Conservation (phyloP, 2,888 invertebrate species). For the Seladonia tumulorum region DNA sequence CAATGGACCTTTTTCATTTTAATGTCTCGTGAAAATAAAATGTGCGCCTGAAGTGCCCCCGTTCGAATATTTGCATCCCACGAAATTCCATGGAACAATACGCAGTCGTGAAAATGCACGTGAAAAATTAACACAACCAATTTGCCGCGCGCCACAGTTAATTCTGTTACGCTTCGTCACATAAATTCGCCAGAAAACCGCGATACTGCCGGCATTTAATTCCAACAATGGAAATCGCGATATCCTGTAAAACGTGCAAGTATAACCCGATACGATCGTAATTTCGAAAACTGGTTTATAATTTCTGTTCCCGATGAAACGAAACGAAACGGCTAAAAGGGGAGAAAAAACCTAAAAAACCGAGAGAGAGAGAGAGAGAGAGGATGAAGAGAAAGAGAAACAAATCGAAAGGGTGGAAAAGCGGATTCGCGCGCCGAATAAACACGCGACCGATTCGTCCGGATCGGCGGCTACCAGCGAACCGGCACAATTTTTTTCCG, state of each 20-base stretch:
- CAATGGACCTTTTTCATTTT: slow-evolving; percentile 73
- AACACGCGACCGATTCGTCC: slow-evolving; percentile 1
- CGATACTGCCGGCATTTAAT: slow-evolving; percentile 67
- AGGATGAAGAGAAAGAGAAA: neutral
- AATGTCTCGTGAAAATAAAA: slow-evolving; percentile 70
- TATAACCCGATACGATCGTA: slow-evolving; percentile 49
- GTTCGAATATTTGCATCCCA: slow-evolving; percentile 67
- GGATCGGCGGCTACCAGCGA: neutral
- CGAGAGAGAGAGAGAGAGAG: neutral
- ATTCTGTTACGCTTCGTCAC: slow-evolving; percentile 72
- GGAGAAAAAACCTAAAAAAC: slow-evolving; percentile 10
- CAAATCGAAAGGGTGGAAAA: slow-evolving; percentile 17
- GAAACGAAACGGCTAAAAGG: neutral
- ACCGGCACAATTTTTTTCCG: neutral
- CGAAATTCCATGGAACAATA: slow-evolving; percentile 70
- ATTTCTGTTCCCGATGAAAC: slow-evolving; percentile 44
- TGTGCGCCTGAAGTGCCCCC: slow-evolving; percentile 63
- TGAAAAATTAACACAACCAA: slow-evolving; percentile 73
- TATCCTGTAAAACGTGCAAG: slow-evolving; percentile 55
- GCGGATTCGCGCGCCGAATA: slow-evolving; percentile 24
- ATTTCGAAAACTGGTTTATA: slow-evolving; percentile 56
- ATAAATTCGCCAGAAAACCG: slow-evolving; percentile 67
- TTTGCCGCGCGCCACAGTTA: slow-evolving; percentile 69
- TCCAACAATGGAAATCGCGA: slow-evolving; percentile 65
- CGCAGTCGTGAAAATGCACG: slow-evolving; percentile 71